phyloP scores from a whole-genome alignment of 92 coral and sea anemone genomes.

The Palythoa heliodiscus region DNA sequence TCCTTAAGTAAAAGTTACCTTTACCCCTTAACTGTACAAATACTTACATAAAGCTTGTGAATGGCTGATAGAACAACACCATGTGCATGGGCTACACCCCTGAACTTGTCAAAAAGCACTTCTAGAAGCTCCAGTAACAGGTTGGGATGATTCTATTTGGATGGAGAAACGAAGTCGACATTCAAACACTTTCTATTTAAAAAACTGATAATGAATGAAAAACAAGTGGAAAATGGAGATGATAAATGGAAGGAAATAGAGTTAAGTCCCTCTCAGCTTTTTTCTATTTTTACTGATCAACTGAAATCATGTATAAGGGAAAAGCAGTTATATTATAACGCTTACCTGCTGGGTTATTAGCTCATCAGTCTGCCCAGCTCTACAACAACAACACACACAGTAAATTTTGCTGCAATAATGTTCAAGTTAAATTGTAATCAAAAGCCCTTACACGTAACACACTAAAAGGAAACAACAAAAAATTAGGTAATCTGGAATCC shows the following conservation, averaged over 20 bases:
- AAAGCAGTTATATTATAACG: background rate
- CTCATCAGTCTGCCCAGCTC: slow-evolving; percentile 94
- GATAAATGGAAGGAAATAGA: no score
- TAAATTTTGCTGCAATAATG: background rate
- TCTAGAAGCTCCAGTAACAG: slow-evolving; percentile 84
- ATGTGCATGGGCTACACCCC: slow-evolving; percentile 97
- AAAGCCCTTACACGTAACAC: no score
- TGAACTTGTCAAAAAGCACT: slow-evolving; percentile 93
- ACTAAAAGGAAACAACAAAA: no score
- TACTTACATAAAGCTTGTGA: slow-evolving; percentile 77
- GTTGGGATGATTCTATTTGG: slow-evolving; percentile 80
- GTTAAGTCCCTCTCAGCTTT: no score
- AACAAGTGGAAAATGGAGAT: no score
- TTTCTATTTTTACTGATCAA: no score
- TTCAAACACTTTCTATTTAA: background rate
- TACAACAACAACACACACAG: slow-evolving; percentile 17
- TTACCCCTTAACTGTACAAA: background rate
- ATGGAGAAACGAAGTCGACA: background rate
- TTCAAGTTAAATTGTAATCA: no score
- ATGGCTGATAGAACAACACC: slow-evolving; percentile 77
- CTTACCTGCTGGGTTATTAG: slow-evolving; percentile 84
- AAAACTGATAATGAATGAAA: background rate
- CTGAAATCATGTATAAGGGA: background rate
- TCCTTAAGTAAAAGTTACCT: background rate
- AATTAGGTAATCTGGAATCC: background rate